Base-by-base conservation (phyloP, 2,888 invertebrate genomes). In the Coronaproctus castanopsis region DNA sequence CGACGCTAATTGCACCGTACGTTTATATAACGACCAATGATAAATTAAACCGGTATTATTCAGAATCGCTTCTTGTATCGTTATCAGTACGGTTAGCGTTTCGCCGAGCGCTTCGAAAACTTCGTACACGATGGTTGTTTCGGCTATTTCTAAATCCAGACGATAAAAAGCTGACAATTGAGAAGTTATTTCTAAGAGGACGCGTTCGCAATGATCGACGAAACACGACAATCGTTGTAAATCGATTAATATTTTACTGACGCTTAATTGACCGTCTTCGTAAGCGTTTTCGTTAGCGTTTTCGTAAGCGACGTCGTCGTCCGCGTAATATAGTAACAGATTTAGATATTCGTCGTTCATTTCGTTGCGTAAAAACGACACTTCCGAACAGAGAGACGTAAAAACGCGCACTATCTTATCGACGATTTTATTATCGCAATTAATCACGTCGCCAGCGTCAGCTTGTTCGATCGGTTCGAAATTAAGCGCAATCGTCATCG, bases 171-270 rank as follows among this genome's bases (percentile, higher is more conserved):
- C 59, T 19, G 59, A 59, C 1, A 59, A 22, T 36, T 59, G 59
- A 18, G 55, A 52, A 2, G 56, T 20, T 1, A 56, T 52, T 10
- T 59, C 56, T 24, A 55, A 36, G 2, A 56, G 51, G 24, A 59
- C 36, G 36, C 59, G 59, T 69, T 84, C 80, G 66, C 83, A 82
- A 49, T 87, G 78, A 58, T 77, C 76, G 0, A 83, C 74, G 72
- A 85, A 83, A 66, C 80, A 79, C 65, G 79, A 79, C 57, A 89
- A 71, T 62, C 78, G 75, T 68, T 76, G 74, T 48, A 77, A 67
- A 3, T 73, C 62, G 0, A 74, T 73, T 57, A 77, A 70, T 66
- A 77, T 72, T 56, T 73, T 69, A 3, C 76, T 75, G 62, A 77
- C 50, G 21, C 52, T 21, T 21, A 56, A 52, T 22, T 59, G 59